Evolutionary conservation across 2,888 invertebrate species (phyloP).

Genomic region (Mythimna vitellina): DNA sequence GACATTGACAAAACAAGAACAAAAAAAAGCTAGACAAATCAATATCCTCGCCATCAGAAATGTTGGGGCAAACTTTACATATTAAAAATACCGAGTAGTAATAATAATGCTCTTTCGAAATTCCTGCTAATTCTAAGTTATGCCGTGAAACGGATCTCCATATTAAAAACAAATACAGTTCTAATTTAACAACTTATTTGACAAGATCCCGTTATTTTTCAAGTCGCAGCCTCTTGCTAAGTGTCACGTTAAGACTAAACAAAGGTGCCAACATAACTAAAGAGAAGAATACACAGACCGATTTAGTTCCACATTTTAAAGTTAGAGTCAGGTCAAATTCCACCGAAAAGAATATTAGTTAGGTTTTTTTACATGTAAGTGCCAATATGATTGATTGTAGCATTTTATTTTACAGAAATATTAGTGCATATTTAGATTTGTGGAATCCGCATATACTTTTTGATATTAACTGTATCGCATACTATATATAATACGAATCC

Average conservation of each 20-base stretch:
- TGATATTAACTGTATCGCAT: background rate
- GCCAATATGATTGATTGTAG: background rate
- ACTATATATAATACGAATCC: background rate
- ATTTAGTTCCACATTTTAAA: slow-evolving; percentile 12
- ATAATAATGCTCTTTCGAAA: background rate
- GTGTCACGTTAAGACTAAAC: slow-evolving; percentile 41
- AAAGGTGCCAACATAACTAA: slow-evolving; percentile 39
- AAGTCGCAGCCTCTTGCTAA: slow-evolving; percentile 56
- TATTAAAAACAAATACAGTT: slow-evolving; percentile 32
- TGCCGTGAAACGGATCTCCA: slow-evolving; percentile 28
- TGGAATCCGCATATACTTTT: background rate
- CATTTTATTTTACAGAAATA: background rate
- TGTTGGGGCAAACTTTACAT: background rate
- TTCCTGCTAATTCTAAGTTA: slow-evolving; percentile 22
- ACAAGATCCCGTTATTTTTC: slow-evolving; percentile 48
- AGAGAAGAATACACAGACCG: slow-evolving; percentile 28
- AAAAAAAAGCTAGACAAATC: too few relatives aligned
- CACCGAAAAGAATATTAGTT: background rate
- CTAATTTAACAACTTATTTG: slow-evolving; percentile 30
- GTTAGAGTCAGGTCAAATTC: slow-evolving; percentile 7
- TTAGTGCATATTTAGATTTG: background rate
- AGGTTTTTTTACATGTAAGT: background rate
- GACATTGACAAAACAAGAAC: too few relatives aligned
- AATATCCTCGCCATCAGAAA: background rate
- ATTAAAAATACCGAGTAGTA: background rate